phyloP scores from a whole-genome alignment of 2,797 vertebrate genomes.

The Holocentrus rufus region DNA sequence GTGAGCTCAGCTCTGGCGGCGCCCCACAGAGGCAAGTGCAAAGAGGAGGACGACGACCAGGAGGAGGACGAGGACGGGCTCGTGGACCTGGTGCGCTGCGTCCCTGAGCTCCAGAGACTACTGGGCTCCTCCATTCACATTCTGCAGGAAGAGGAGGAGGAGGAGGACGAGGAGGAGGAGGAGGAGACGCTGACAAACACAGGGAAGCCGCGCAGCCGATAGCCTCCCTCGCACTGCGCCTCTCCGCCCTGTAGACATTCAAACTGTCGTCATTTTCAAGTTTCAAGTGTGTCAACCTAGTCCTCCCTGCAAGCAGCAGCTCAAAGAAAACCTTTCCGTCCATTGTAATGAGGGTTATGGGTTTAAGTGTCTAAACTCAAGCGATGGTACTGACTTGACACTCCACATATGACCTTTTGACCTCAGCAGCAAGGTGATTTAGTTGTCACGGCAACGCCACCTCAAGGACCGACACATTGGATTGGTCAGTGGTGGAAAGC shows the following conservation, averaged over 20 bases:
- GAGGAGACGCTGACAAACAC: constrained; percentile 43
- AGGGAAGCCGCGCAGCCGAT: constrained; percentile 72
- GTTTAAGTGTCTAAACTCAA: constrained; percentile 49
- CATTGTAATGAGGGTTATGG: constrained; percentile 50
- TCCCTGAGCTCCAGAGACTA: constrained; percentile 92
- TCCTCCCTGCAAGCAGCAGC: constrained; percentile 72
- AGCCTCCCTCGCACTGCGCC: constrained; percentile 61
- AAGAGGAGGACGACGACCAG: constrained; percentile 55
- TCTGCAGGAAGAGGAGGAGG: constrained; percentile 76
- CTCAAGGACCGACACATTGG: constrained; percentile 63
- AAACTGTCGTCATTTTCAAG: constrained; percentile 7
- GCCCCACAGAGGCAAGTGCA: constrained; percentile 61
- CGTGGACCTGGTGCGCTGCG: constrained; percentile 92
- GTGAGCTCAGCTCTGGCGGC: constrained; percentile 83
- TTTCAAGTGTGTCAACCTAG: constrained; percentile 22
- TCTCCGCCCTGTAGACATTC: constrained; percentile 20
- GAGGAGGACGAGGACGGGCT: constrained; percentile 76
- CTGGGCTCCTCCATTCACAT: constrained; percentile 93
- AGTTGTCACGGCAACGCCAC: constrained; percentile 60
- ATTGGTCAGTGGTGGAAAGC: constrained; percentile 73
- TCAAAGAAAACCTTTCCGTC: constrained; percentile 75
- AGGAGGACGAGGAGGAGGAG: constrained; percentile 65
- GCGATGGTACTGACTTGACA: constrained; percentile 54
- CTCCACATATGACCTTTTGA: constrained; percentile 69
- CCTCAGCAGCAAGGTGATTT: constrained; percentile 67